These are phyloP conservation scores for Atrina japonica DNA, from an alignment of 2,888 invertebrate species.

Conservation along the genomic window DNA sequence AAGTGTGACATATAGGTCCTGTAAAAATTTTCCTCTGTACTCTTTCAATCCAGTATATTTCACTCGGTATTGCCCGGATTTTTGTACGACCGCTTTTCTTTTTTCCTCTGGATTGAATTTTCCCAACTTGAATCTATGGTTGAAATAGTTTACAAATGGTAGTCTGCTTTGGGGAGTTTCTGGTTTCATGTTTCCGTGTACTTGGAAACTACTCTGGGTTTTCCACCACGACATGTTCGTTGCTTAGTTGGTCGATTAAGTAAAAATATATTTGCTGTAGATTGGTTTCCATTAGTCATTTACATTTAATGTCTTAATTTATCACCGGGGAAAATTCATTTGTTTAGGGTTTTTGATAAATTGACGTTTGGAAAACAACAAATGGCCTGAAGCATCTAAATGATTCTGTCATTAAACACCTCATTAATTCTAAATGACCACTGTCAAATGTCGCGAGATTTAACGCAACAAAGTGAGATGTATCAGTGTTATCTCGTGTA, in stretches of 20 bases:
- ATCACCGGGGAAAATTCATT: too few species aligned
- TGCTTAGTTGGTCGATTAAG: neutral
- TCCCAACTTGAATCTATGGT: slow-evolving; percentile 55
- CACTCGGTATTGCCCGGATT: slow-evolving; percentile 98
- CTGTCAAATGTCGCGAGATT: too few species aligned
- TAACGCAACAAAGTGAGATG: too few species aligned
- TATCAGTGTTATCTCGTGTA: too few species aligned
- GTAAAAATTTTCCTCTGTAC: slow-evolving; percentile 83
- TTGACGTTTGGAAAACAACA: too few species aligned
- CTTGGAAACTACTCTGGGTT: neutral
- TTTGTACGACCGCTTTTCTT: slow-evolving; percentile 90
- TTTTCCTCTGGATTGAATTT: slow-evolving; percentile 53
- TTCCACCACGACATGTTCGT: slow-evolving; percentile 13
- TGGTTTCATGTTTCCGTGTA: slow-evolving; percentile 40
- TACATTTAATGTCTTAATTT: neutral
- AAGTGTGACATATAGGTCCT: slow-evolving; percentile 94
- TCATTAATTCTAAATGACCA: too few species aligned
- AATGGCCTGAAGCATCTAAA: too few species aligned
- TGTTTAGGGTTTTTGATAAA: too few species aligned
- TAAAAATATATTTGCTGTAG: neutral
- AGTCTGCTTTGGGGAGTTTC: slow-evolving; percentile 47
- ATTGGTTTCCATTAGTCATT: neutral
- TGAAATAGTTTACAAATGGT: slow-evolving; percentile 51
- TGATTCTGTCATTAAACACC: too few species aligned
- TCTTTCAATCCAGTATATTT: slow-evolving; percentile 96